These are phyloP conservation scores for Patella pellucida DNA, from an alignment of 2,888 invertebrate species.

Conservation along the genomic window DNA sequence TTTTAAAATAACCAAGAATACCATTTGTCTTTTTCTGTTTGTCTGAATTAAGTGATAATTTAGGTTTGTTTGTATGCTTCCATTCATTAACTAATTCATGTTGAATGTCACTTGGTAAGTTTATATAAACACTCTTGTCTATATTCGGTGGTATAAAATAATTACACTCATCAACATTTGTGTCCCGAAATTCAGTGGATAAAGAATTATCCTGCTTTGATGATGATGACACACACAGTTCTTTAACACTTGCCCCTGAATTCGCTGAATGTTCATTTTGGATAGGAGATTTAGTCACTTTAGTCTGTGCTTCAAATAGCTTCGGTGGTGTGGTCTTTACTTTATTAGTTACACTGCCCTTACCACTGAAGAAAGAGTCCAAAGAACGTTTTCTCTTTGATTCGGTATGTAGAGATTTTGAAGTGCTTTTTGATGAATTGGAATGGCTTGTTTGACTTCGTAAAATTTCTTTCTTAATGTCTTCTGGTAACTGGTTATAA, in stretches of 20 bases:
- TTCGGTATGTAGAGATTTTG: background rate
- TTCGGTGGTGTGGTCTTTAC: too few species aligned
- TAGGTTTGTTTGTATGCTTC: slow-evolving; percentile 5
- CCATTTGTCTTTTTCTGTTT: background rate
- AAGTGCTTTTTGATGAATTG: background rate
- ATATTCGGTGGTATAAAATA: slow-evolving; percentile 11
- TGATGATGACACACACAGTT: too few species aligned
- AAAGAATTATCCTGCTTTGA: too few species aligned
- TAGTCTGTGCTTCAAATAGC: too few species aligned
- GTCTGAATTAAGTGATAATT: background rate
- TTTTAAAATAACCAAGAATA: slow-evolving; percentile 13
- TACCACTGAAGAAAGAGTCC: too few species aligned
- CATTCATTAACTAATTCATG: slow-evolving; percentile 17
- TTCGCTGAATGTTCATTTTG: too few species aligned
- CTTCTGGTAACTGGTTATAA: slow-evolving; percentile 47
- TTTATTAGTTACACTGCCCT: too few species aligned
- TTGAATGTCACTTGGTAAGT: slow-evolving; percentile 16
- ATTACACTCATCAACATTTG: too few species aligned
- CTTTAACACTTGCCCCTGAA: too few species aligned
- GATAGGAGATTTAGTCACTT: too few species aligned
- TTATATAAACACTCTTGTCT: slow-evolving; percentile 16
- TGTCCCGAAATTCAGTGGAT: too few species aligned
- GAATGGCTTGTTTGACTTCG: slow-evolving; percentile 23
- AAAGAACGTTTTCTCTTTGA: background rate
- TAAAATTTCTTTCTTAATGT: slow-evolving; percentile 51